Base-by-base conservation (phyloP, 2,888 invertebrate genomes). In the Rambutsinella grinnellia region DNA sequence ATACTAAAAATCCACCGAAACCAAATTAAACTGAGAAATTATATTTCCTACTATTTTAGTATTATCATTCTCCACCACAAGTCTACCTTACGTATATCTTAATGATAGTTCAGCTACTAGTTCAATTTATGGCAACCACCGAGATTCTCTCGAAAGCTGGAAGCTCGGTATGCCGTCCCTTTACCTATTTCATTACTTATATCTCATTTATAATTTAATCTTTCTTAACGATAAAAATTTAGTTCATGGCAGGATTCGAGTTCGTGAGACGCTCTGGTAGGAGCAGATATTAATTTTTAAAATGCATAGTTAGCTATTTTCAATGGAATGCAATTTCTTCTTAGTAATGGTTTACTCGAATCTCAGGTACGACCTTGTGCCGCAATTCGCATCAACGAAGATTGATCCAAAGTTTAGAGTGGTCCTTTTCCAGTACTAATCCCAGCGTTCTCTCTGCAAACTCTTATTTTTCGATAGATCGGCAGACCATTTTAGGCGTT, bases 331-430 rank as follows among this genome's bases (percentile, higher is more conserved):
- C n/a, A n/a, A n/a, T n/a, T n/a, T n/a, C n/a, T n/a, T n/a, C n/a
- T n/a, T n/a, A n/a, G n/a, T n/a, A n/a, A n/a, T n/a, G n/a, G n/a
- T n/a, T n/a, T n/a, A n/a, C n/a, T n/a, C n/a, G n/a, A n/a, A n/a
- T n/a, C n/a, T n/a, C n/a, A n/a, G 76, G 72, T 13, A 46, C 67
- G 1, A 70, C 70, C 10, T 19, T 77, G 2, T 75, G 76, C 28
- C 46, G 19, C 6, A 77, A 49, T 23, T 69, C 77, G n/a, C 79
- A 79, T 54, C 74, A 79, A 54, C 26, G 79, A 27, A 74, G 77
- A 8, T 21, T 79, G 79, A 74, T 79, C 28, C 79, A 79, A 58
- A 79, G 79, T 46, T 57, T 79, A 19, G 65, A 77, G 46, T 79
- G 79, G 79, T 74, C 74, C 15, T 70, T 79, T 36, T 77, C 79